Base-by-base conservation (phyloP, 2,888 invertebrate genomes). In the Drosophila multiciliata region DNA sequence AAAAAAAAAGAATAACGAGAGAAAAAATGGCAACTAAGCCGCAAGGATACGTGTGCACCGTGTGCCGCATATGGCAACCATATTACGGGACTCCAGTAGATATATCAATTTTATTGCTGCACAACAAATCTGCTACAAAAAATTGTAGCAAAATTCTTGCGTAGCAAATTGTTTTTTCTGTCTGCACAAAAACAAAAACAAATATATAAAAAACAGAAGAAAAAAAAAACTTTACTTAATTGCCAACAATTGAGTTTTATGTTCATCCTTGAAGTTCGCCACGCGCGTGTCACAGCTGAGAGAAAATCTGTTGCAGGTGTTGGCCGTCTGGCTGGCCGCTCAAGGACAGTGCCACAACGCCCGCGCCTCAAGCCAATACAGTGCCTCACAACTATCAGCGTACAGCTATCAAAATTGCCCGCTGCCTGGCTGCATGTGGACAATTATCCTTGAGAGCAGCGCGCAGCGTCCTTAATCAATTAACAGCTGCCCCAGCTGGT, bases 81-180 rank as follows among this genome's bases (percentile, higher is more conserved):
- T 82, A 76, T 85, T 87, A 90, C 75, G 69, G 68, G 75, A 82
- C 67, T 11, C 32, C 36, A 55, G 55, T 72, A 82, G 78, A 89
- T 90, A 75, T 90, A 88, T 90, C 91, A 90, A 81, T 90, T 90
- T 90, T 90, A 90, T 90, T 85, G 86, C 86, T 72, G 53, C 64
- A 75, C 65, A 64, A 75, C 77, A 83, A 61, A 82, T 29, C 58
- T n/a, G 50, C 29, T 29, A 15, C 45, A 2, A 4, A 45, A 45
- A 29, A 29, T 29, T 45, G 15, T 45, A 23, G 23, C 23, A 23
- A 32, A 26, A 42, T 32, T 42, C 40, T 29, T 80, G 88, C 80
- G 80, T 82, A 78, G 73, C 85, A 71, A 82, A 84, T 81, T 72
- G 74, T 69, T 58, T 52, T 15, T 26, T 58, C 9, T 33, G 35